Evolutionary conservation across 2,113 vertebrate species (phyloP), one percentile per base, ranked within the genome.

Genomic region (Caracal caracal): DNA sequence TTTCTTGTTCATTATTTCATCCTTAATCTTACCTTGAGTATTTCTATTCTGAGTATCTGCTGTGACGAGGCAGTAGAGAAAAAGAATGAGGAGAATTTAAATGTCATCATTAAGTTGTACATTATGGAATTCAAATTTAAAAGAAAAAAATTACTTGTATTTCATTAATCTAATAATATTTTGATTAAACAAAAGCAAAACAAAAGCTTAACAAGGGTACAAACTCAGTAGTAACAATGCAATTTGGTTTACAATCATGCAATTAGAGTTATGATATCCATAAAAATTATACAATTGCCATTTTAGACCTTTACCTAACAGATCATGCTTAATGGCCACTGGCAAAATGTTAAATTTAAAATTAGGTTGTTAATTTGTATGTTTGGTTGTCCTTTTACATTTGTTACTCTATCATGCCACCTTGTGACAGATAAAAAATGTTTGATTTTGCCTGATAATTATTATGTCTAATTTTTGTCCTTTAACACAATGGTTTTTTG

Each of bases 341-440:
- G 26, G 22, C 33, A 93, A 88, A 91, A 83, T 26, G 28, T 61
- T 47, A 91, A 78, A 30, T 83, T 97, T 84, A 81, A 86, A 53
- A 83, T 11, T 30, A 30, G n/a, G 10, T 24, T 75, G 20, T 61
- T 76, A 80, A 53, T 22, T 40, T 61, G 12, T 30, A 53, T 9
- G 33, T 6, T 33, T 88, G 51, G 15, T 2, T 61, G 16, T 85
- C 22, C 33, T 71, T 76, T 86, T 53, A 63, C 22, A 82, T 97
- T 94, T 97, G 66, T 96, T 97, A 91, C 53, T 84, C 88, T 94
- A 75, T 5, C 26, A 86, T 93, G 96, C 96, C 96, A 92, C 96
- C 96, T 98, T 97, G 97, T 97, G 97, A 96, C 92, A 87, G 87
- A 68, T 37, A 47, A 83, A 88, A 93, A 17, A 84, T 78, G 2